Evolutionary conservation across 2,888 invertebrate species (phyloP).

Genomic region (Orthosia gracilis): DNA sequence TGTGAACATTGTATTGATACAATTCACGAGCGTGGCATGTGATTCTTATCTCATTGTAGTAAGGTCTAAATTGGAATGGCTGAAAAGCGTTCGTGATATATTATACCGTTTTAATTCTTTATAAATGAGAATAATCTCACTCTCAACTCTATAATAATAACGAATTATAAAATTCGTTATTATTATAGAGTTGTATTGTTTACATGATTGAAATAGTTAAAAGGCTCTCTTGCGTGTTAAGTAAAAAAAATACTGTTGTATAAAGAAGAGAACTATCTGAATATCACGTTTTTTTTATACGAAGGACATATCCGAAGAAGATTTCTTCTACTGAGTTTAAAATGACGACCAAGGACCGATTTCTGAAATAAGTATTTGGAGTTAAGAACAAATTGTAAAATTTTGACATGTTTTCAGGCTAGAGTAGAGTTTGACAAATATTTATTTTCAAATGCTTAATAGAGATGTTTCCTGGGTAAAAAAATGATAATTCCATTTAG

Average conservation of each 20-base stretch:
- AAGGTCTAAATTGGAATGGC: constrained; percentile 4
- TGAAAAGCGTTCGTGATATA: not conserved
- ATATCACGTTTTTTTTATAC: too few relatives aligned
- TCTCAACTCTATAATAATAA: too few relatives aligned
- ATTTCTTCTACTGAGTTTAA: not conserved
- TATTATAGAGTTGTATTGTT: not conserved
- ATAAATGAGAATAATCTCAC: too few relatives aligned
- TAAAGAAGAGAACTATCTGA: not conserved
- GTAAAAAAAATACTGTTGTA: not conserved
- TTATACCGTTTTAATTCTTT: not conserved
- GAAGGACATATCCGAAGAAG: not conserved
- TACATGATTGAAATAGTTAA: constrained; percentile 18
- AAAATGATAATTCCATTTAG: too few relatives aligned
- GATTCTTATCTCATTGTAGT: not conserved
- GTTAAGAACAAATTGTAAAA: too few relatives aligned
- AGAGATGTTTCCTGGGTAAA: too few relatives aligned
- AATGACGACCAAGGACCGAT: not conserved
- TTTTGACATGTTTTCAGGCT: too few relatives aligned
- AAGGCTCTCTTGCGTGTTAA: constrained; percentile 42
- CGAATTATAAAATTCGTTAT: constrained; percentile 20
- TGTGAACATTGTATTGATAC: not conserved
- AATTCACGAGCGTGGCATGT: constrained; percentile 8
- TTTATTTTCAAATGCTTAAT: too few relatives aligned
- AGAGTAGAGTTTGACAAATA: too few relatives aligned
- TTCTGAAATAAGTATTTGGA: not conserved